A percentile compares a stretch with the other conserved stretches of the same genome.
Conservation (phyloP, 2,888 invertebrate genomes). For the Gisinianus flammeolus region DNA sequence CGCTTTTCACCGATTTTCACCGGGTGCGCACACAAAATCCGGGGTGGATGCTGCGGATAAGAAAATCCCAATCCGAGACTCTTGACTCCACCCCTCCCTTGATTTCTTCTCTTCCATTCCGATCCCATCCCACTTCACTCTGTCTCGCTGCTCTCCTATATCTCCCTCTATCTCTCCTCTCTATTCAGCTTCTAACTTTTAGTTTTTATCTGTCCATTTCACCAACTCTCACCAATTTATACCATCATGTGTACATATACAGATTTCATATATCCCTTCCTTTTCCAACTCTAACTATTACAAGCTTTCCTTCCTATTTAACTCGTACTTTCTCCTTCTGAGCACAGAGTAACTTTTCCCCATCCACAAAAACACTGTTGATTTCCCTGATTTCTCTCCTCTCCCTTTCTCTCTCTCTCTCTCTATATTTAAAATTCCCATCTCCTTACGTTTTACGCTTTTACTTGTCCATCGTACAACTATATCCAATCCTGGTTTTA, state of each 20-base stretch:
- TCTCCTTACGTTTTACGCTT: slow-evolving; percentile 32
- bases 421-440: slow-evolving; percentile 17
- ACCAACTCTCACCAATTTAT: background rate
- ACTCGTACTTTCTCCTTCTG: background rate
- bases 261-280: background rate
- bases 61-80: slow-evolving; percentile 58
- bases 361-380: background rate
- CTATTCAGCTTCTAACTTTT: background rate
- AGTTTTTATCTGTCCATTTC: slow-evolving; percentile 10
- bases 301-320: too few species aligned
- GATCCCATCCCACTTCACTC: slow-evolving; percentile 3
- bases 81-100: slow-evolving; percentile 53
- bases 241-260: background rate
- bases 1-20: slow-evolving; percentile 58
- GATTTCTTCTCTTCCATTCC: slow-evolving; percentile 39
- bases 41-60: slow-evolving; percentile 58
- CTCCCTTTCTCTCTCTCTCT: slow-evolving; percentile 37
- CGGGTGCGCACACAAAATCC: slow-evolving; percentile 57
- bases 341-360: background rate
- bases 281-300: background rate
- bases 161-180: background rate
- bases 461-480: too few species aligned
- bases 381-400: background rate
- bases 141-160: slow-evolving; percentile 12
- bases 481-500: too few species aligned